A percentile compares a stretch with the other conserved stretches of the same genome.
phyloP scores from a whole-genome alignment of 2,113 vertebrate genomes.

The Amphilophus citrinellus region DNA sequence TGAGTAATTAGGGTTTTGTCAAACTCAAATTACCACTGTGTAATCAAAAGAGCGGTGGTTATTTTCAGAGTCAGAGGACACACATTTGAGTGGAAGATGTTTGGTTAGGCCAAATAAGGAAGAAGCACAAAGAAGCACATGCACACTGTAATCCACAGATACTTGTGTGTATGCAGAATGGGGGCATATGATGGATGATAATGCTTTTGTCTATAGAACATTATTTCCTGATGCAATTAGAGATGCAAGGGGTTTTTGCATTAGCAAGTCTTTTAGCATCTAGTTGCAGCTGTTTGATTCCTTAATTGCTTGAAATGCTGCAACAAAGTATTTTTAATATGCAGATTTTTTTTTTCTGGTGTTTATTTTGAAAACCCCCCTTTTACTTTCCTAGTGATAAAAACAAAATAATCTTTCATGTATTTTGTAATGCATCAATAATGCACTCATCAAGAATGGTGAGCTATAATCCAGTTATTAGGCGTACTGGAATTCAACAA shows the following conservation, averaged over 20 bases:
- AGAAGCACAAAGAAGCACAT: neutral
- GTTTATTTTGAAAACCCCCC: neutral
- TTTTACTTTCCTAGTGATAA: constrained; percentile 7
- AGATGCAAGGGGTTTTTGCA: neutral
- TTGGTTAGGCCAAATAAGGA: constrained; percentile 8
- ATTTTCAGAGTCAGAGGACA: constrained; percentile 44
- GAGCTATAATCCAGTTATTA: constrained; percentile 10
- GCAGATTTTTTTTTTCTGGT: neutral
- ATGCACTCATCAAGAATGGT: neutral
- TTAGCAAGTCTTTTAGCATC: neutral
- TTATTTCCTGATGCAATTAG: constrained; percentile 16
- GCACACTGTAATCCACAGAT: neutral
- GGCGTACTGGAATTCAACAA: neutral
- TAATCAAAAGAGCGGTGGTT: constrained; percentile 61
- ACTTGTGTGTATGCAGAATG: constrained; percentile 14
- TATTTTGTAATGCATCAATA: constrained; percentile 20
- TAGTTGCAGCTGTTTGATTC: neutral
- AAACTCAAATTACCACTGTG: constrained; percentile 62
- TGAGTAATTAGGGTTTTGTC: constrained; percentile 66
- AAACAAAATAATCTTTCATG: constrained; percentile 12
- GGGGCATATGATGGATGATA: neutral
- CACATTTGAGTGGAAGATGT: constrained; percentile 23
- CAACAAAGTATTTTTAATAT: neutral
- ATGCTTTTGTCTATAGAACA: constrained; percentile 15
- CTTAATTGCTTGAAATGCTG: neutral